A percentile compares a stretch with the other conserved stretches of the same genome.
Evolutionary conservation across 2,888 invertebrate species (phyloP).

Genomic region (Drosophila rellima): DNA sequence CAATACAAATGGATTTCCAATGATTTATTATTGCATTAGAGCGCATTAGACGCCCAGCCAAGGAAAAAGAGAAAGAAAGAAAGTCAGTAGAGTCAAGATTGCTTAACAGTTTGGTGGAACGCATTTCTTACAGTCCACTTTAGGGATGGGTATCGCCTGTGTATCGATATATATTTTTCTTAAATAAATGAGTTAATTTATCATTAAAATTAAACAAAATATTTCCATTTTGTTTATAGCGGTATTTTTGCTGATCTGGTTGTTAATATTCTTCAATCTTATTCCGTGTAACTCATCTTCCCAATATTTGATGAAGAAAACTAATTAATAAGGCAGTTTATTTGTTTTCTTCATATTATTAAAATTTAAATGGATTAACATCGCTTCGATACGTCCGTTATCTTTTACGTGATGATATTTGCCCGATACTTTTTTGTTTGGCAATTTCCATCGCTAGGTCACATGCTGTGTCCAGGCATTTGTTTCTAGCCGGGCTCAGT

Average conservation of each 20-base stretch:
- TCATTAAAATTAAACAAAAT: no score
- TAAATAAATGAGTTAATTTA: no score
- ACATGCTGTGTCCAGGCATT: slow-evolving; percentile 48
- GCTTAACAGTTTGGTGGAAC: slow-evolving; percentile 20
- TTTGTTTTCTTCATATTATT: background rate
- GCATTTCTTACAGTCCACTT: slow-evolving; percentile 4
- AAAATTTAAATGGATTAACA: background rate
- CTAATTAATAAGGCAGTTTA: background rate
- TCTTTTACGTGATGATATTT: background rate
- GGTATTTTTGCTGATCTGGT: no score
- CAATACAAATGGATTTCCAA: slow-evolving; percentile 84
- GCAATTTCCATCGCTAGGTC: background rate
- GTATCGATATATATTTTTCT: background rate
- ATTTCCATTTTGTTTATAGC: no score
- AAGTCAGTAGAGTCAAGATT: slow-evolving; percentile 10
- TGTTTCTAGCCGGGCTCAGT: slow-evolving; percentile 52
- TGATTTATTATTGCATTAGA: slow-evolving; percentile 84
- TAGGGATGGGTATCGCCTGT: background rate
- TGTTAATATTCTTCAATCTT: background rate
- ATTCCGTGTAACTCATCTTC: background rate
- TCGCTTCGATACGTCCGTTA: background rate
- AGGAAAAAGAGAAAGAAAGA: background rate
- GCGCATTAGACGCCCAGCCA: slow-evolving; percentile 66
- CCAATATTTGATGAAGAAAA: background rate
- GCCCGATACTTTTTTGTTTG: background rate